These are phyloP conservation scores for Pycnonotus jocosus DNA, from an alignment of 2,113 vertebrate genomes.

Conservation along the genomic window DNA sequence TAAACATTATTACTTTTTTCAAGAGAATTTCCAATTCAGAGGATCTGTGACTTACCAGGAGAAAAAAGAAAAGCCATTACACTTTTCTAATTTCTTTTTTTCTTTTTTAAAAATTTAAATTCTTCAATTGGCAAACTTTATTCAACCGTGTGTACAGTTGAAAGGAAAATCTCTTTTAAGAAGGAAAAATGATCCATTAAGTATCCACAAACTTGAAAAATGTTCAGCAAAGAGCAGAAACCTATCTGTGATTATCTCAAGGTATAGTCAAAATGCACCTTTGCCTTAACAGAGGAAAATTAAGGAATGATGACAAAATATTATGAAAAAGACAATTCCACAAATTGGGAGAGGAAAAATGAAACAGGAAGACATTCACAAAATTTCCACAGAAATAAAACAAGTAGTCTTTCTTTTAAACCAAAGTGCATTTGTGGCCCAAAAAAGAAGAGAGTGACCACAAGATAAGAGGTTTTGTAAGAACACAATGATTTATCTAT, in stretches of 20 bases:
- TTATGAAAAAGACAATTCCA: neutral
- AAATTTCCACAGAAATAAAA: neutral
- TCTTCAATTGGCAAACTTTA: neutral
- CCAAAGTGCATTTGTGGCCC: neutral
- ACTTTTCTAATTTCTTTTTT: neutral
- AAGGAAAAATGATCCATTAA: neutral
- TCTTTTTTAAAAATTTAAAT: neutral
- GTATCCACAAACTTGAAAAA: neutral
- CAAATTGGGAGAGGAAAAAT: neutral
- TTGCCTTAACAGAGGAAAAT: neutral
- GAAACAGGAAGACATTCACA: neutral
- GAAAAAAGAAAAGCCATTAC: neutral
- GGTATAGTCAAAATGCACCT: neutral
- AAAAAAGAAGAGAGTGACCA: neutral
- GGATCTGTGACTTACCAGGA: neutral
- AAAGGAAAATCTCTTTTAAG: neutral
- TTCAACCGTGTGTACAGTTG: neutral
- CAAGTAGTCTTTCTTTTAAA: neutral
- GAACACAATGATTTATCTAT: neutral
- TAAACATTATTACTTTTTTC: neutral
- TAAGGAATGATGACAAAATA: neutral
- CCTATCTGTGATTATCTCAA: neutral
- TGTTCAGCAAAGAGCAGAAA: neutral
- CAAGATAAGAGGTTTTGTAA: neutral
- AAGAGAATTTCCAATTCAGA: neutral